A percentile compares a stretch with the other conserved stretches of the same genome.
Conservation (phyloP, 1,140 invertebrate genomes). For the Venturia canescens region DNA sequence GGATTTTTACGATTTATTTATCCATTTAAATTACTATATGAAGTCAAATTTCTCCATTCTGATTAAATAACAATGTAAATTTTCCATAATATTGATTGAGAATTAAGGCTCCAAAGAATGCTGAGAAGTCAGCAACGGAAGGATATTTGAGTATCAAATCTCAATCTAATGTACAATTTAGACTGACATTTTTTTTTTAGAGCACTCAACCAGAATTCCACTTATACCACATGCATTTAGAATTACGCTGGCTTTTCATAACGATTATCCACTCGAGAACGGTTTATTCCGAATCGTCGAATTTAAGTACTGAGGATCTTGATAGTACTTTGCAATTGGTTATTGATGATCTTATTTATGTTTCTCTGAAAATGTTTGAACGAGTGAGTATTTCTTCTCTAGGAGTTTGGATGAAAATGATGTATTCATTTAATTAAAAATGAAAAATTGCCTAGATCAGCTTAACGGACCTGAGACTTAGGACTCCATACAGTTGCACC, state of each 20-base stretch:
- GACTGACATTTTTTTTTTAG: slow-evolving; percentile 58
- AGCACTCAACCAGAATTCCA: slow-evolving; percentile 74
- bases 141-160: too few relatives aligned
- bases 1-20: neutral
- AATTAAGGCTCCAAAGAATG: too few relatives aligned
- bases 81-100: too few relatives aligned
- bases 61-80: slow-evolving; percentile 39
- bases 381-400: slow-evolving; percentile 61
- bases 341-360: slow-evolving; percentile 69
- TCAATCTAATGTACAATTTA: too few relatives aligned
- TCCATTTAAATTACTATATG: too few relatives aligned
- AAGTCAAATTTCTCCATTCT: neutral
- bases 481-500: slow-evolving; percentile 73
- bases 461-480: slow-evolving; percentile 64
- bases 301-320: slow-evolving; percentile 60
- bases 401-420: neutral
- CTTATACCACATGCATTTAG: slow-evolving; percentile 74
- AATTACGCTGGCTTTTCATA: slow-evolving; percentile 73
- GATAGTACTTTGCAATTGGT: slow-evolving; percentile 60
- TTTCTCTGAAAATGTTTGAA: slow-evolving; percentile 68
- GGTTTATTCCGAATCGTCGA: slow-evolving; percentile 53
- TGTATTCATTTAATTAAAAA: slow-evolving; percentile 15
- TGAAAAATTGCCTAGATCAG: slow-evolving; percentile 61
- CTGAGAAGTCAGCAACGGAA: too few relatives aligned
- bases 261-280: slow-evolving; percentile 64